Percentiles rank a stretch among this genome's conserved stretches.
Evolutionary conservation across 2,797 vertebrate genomes (phyloP).

Genomic region (Loriculus beryllinus): DNA sequence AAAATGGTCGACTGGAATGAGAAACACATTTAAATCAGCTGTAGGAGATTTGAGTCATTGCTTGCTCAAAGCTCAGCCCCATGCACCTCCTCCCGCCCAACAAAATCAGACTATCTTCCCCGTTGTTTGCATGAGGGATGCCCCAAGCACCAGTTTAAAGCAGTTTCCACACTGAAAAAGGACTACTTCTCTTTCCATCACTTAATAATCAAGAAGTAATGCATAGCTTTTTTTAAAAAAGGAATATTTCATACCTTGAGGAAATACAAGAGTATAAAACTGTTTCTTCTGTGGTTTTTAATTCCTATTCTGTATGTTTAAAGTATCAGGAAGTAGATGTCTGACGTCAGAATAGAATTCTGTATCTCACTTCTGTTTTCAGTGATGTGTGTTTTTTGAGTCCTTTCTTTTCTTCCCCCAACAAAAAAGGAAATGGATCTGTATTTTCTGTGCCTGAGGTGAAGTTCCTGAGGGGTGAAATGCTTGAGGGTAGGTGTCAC

Average conservation of each 20-base stretch:
- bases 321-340: neutral
- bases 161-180: neutral
- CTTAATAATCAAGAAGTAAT: neutral
- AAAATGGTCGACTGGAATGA: neutral
- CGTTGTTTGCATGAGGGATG: neutral
- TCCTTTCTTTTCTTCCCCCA: neutral
- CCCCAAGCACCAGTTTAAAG: neutral
- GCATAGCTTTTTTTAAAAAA: neutral
- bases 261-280: neutral
- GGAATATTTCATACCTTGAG: neutral
- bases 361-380: neutral
- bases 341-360: neutral
- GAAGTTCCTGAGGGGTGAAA: neutral
- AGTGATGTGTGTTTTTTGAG: neutral
- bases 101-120: neutral
- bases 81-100: neutral
- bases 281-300: neutral
- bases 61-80: neutral
- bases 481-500: neutral
- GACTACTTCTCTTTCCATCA: neutral
- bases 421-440: neutral
- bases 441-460: neutral
- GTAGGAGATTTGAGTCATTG: conserved; percentile 4
- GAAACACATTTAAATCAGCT: conserved; percentile 28
- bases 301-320: neutral